Conservation (phyloP, 2,888 invertebrate genomes). For the Cerastis leucographa region DNA sequence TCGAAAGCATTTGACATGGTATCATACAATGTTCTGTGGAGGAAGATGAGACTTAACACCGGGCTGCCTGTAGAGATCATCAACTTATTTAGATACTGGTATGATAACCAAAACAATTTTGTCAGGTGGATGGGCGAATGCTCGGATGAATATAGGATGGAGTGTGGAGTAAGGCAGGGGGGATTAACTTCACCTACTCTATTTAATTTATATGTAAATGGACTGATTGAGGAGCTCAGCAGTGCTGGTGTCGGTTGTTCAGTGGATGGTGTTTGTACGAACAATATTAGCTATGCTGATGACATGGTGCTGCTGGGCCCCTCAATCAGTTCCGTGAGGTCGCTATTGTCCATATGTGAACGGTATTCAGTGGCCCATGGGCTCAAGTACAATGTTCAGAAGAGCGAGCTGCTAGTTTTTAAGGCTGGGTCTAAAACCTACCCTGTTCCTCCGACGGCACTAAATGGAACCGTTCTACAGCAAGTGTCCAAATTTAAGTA, state of each 20-base stretch:
- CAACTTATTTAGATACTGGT: background rate
- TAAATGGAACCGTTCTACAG: too few species aligned
- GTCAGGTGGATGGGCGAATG: constrained; percentile 1
- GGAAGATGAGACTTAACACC: background rate
- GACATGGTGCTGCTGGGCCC: constrained; percentile 7
- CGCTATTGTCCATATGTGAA: too few species aligned
- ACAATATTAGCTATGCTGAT: constrained; percentile 12
- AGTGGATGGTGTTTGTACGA: background rate
- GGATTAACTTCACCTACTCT: background rate
- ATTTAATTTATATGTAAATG: too few species aligned
- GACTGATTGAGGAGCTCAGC: constrained; percentile 3
- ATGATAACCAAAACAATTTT: background rate
- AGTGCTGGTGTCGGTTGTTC: background rate
- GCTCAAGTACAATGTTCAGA: too few species aligned
- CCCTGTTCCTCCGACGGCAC: too few species aligned
- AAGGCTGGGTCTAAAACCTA: too few species aligned
- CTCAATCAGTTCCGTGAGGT: too few species aligned
- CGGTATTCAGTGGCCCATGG: too few species aligned
- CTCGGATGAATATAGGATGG: constrained; percentile 9
- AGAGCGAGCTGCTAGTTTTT: too few species aligned
- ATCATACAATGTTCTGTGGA: background rate
- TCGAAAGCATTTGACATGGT: background rate
- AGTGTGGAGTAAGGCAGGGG: constrained; percentile 21
- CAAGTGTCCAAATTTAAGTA: too few species aligned
- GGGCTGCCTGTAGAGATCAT: background rate